Conservation (phyloP, 2,888 invertebrate genomes). For the Polyommatus iphigenia region DNA sequence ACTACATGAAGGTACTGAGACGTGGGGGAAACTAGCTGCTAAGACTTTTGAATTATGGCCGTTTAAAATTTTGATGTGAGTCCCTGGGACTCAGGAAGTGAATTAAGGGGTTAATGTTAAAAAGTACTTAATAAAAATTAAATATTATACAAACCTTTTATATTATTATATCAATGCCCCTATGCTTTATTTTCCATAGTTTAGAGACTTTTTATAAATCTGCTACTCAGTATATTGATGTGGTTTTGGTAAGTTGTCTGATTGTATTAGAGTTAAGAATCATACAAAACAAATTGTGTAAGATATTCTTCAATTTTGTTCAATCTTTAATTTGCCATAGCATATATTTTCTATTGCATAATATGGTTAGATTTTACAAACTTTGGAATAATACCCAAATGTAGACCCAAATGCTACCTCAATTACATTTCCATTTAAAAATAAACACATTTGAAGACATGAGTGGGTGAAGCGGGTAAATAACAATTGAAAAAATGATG, state of each 20-base stretch:
- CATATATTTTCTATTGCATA: not conserved
- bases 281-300: not conserved
- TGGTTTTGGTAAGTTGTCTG: slow-evolving; percentile 6
- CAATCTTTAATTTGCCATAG: not conserved
- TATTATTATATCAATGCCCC: not conserved
- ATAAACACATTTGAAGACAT: too few species aligned
- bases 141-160: slow-evolving; percentile 5
- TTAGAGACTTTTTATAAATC: not conserved
- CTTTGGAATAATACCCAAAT: not conserved
- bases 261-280: slow-evolving; percentile 16
- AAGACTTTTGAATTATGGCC: too few species aligned
- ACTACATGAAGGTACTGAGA: too few species aligned
- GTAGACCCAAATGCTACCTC: too few species aligned
- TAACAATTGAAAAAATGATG: too few species aligned
- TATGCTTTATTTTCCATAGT: not conserved
- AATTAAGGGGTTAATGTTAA: too few species aligned
- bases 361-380: not conserved
- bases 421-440: too few species aligned
- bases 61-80: too few species aligned
- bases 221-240: not conserved
- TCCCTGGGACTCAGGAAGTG: too few species aligned
- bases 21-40: too few species aligned
- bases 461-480: too few species aligned
- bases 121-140: not conserved
- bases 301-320: not conserved